phyloP scores from a whole-genome alignment of 2,888 invertebrate genomes.

The Ormia ochracea region DNA sequence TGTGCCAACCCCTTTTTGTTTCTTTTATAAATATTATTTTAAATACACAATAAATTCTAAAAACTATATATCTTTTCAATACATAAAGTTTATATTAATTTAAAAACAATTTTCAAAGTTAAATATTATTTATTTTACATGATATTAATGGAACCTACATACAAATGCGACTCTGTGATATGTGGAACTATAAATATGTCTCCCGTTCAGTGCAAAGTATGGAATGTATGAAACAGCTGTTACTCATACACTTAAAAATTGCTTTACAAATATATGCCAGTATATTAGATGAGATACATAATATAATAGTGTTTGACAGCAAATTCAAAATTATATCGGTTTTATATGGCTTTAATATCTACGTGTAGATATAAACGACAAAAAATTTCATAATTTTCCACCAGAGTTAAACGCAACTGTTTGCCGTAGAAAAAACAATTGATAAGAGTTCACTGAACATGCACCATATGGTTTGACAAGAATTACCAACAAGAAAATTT shows the following conservation, averaged over 20 bases:
- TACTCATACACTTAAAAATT: too few species aligned
- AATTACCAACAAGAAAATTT: conserved; percentile 45
- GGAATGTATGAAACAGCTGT: too few species aligned
- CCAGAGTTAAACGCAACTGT: too few species aligned
- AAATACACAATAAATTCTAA: neutral
- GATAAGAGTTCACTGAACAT: conserved; percentile 31
- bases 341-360: too few species aligned
- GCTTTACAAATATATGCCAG: too few species aligned
- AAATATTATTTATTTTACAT: conserved; percentile 12
- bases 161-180: conserved; percentile 23
- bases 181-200: too few species aligned
- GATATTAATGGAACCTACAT: neutral
- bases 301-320: too few species aligned
- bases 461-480: conserved; percentile 1
- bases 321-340: too few species aligned
- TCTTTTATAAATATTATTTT: neutral
- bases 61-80: neutral
- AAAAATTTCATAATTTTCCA: too few species aligned
- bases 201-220: too few species aligned
- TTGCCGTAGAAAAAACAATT: neutral
- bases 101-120: neutral
- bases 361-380: too few species aligned
- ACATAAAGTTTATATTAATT: neutral
- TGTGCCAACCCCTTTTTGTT: conserved; percentile 6
- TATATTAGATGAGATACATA: too few species aligned